Conservation (phyloP, 2,113 vertebrate genomes). For the Polyodon spathula region DNA sequence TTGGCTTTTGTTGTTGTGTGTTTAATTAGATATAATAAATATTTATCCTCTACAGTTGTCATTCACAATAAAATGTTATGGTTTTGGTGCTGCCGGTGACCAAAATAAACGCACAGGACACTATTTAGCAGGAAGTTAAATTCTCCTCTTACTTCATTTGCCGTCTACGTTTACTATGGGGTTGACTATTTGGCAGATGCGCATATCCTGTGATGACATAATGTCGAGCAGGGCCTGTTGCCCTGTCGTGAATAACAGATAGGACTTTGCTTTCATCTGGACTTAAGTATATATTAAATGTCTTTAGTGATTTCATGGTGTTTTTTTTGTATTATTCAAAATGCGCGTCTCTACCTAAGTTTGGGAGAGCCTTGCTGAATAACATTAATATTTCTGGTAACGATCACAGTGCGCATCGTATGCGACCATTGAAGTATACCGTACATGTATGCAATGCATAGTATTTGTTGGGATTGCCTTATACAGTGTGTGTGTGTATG, state of each 20-base stretch:
- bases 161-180: neutral
- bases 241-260: neutral
- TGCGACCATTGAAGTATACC: too few relatives aligned
- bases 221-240: constrained; percentile 15
- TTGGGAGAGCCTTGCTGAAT: neutral
- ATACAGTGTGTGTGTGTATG: too few relatives aligned
- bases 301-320: neutral
- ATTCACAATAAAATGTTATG: too few relatives aligned
- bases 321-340: neutral
- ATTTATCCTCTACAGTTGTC: too few relatives aligned
- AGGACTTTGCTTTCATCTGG: neutral
- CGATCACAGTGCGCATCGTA: neutral
- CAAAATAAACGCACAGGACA: neutral
- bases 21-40: neutral
- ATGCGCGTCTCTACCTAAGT: neutral
- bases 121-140: constrained; percentile 28
- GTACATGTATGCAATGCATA: too few relatives aligned
- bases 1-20: neutral
- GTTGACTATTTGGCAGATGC: constrained; percentile 24
- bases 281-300: neutral
- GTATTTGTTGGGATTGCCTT: too few relatives aligned
- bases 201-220: constrained; percentile 20
- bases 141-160: neutral
- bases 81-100: constrained; percentile 14
- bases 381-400: neutral